These are phyloP conservation scores for Sanderia malayensis DNA, from an alignment of 30 jellyfish, hydroid and myxozoan species.

Conservation along the genomic window DNA sequence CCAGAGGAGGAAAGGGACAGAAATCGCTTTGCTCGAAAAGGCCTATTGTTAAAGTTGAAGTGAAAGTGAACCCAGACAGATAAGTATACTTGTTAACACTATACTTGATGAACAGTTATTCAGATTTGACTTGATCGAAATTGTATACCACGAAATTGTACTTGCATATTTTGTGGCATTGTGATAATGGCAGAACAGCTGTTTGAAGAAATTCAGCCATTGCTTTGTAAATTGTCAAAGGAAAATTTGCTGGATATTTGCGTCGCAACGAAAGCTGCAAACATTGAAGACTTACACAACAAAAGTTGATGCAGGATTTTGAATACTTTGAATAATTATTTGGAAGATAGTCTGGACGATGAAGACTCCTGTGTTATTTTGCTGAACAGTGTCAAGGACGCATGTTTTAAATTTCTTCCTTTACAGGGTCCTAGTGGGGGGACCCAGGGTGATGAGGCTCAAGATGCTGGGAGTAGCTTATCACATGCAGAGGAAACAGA, in stretches of 20 bases:
- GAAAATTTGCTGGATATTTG: conserved; percentile 13
- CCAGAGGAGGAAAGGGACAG: background rate
- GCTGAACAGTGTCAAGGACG: background rate
- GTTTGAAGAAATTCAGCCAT: conserved; percentile 7
- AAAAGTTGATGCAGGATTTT: background rate
- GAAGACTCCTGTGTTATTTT: background rate
- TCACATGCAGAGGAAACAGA: background rate
- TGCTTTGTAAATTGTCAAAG: conserved; percentile 12
- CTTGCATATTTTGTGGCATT: background rate
- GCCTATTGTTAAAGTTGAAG: too few relatives aligned
- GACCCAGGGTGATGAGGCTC: conserved; percentile 7
- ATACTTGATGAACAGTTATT: background rate
- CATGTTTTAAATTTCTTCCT: background rate
- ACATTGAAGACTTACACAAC: background rate
- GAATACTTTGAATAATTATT: background rate
- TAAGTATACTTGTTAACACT: background rate
- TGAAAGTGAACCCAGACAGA: too few relatives aligned
- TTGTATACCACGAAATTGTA: background rate
- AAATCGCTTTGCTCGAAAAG: background rate
- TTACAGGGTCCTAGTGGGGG: conserved; percentile 14
- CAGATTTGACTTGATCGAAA: background rate
- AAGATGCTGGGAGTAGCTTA: background rate
- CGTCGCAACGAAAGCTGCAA: conserved; percentile 12
- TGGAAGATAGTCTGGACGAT: background rate
- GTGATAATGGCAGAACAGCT: background rate